phyloP scores from a whole-genome alignment of 2,888 invertebrate genomes.

The Apamea anceps region DNA sequence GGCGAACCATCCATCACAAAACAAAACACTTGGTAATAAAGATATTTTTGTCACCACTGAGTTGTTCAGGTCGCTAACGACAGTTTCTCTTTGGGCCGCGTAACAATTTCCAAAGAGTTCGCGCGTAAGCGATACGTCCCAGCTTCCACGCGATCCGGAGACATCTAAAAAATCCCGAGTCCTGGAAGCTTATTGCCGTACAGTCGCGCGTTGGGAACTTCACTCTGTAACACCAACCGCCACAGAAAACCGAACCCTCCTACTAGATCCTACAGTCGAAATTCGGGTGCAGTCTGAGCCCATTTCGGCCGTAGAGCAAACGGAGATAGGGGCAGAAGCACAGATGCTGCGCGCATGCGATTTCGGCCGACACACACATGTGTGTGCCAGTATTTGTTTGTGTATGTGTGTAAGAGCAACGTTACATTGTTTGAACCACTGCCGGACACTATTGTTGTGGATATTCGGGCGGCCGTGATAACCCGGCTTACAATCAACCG shows the following conservation, averaged over 20 bases:
- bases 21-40: conserved; percentile 69
- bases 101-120: conserved; percentile 73
- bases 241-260: conserved; percentile 63
- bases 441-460: conserved; percentile 85
- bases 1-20: conserved; percentile 72
- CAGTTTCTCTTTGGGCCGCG: conserved; percentile 70
- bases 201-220: conserved; percentile 80
- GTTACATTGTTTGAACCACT: conserved; percentile 83
- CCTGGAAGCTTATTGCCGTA: conserved; percentile 87
- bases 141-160: conserved; percentile 79
- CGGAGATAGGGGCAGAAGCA: conserved; percentile 83
- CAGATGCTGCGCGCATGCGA: conserved; percentile 90
- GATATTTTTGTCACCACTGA: conserved; percentile 70
- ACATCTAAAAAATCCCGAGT: conserved; percentile 88
- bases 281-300: conserved; percentile 44
- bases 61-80: conserved; percentile 52
- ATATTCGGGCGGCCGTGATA: conserved; percentile 77
- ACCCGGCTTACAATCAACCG: conserved; percentile 75
- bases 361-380: conserved; percentile 70
- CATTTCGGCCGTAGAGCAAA: conserved; percentile 65
- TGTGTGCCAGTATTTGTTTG: conserved; percentile 65
- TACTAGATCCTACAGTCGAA: conserved; percentile 30
- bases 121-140: conserved; percentile 79
- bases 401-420: conserved; percentile 73
- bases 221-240: conserved; percentile 50